Base-by-base conservation (phyloP, 1,140 invertebrate species). In the Stegodyphus dumicola region DNA sequence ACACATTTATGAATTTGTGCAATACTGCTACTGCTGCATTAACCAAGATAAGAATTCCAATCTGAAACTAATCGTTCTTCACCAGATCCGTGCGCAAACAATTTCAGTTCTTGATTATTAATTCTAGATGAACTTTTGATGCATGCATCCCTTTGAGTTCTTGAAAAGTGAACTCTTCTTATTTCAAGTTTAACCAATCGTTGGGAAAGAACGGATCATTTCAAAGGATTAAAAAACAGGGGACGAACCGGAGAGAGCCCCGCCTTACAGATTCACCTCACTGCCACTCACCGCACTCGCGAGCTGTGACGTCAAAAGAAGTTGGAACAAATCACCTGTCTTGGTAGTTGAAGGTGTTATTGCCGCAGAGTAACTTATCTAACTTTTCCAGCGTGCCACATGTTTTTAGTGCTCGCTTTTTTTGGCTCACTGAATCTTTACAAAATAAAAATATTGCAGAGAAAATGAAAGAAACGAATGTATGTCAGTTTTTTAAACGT, bases 251-350 rank as follows among this genome's bases (percentile, higher is more conserved):
- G 60, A 13, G 7, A 17, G 54, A 56, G 65, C 60, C 74, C 81
- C 74, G 73, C 81, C 81, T 69, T 49, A 10, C n/a, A 10, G 65
- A 85, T 77, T 11, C 66, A 70, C 81, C 74, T 85, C 81, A 48
- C 81, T 75, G 71, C 81, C 81, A 76, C 64, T 85, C 81, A 85
- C 73, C 53, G 74, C 81, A 73, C 73, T 60, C 81, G 54, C 60
- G 65, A 48, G 17, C 7, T 60, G 56, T 70, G 64, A 85, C 81
- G 81, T 85, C 81, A 85, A 33, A 51, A 65, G 15, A 76, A 85
- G 60, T 77, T 76, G 81, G 60, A 77, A 77, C 81, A 77, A 85
- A 85, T 85, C 81, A 85, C 52, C 52, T 85, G 18, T 69, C 81
- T 85, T 67, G n/a, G 11, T 70, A 18, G 52, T 49, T 53, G 74